A percentile compares a stretch with the other conserved stretches of the same genome.
These are phyloP conservation scores for Phylloscopus whistleri DNA, from an alignment of 2,113 vertebrate genomes.

Conservation along the genomic window DNA sequence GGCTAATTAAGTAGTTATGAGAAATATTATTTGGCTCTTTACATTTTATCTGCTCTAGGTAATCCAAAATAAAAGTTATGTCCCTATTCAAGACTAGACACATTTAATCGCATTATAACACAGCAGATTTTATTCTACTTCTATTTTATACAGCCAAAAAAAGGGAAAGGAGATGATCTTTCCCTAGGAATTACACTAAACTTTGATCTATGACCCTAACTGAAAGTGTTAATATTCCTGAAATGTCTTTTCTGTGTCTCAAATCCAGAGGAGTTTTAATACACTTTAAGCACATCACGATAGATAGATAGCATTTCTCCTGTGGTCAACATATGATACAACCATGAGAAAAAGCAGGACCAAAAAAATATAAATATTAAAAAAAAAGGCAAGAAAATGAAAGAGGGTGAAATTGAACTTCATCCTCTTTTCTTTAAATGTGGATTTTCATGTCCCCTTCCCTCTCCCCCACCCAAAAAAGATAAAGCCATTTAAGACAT, in stretches of 20 bases:
- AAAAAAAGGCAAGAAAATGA: rapidly evolving
- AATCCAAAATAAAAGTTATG: background rate
- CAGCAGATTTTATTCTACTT: background rate
- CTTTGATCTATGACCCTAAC: background rate
- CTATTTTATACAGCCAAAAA: background rate
- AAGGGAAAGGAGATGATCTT: background rate
- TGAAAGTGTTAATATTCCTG: background rate
- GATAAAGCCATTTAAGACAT: background rate
- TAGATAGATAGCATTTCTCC: background rate
- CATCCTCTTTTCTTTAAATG: background rate
- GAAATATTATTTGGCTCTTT: background rate
- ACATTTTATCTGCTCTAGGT: background rate
- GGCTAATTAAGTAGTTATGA: background rate
- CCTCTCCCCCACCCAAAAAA: rapidly evolving
- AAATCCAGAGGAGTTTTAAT: background rate
- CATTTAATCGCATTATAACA: background rate
- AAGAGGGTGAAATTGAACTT: background rate
- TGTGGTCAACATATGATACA: background rate
- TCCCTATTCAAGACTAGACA: background rate
- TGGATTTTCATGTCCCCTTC: background rate
- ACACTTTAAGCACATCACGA: background rate
- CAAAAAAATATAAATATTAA: background rate
- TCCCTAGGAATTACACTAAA: background rate
- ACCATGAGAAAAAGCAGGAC: background rate
- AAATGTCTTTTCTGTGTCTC: background rate